These are phyloP conservation scores for Paratrypauchen microcephalus DNA, from an alignment of 2,797 vertebrate species.

Conservation along the genomic window DNA sequence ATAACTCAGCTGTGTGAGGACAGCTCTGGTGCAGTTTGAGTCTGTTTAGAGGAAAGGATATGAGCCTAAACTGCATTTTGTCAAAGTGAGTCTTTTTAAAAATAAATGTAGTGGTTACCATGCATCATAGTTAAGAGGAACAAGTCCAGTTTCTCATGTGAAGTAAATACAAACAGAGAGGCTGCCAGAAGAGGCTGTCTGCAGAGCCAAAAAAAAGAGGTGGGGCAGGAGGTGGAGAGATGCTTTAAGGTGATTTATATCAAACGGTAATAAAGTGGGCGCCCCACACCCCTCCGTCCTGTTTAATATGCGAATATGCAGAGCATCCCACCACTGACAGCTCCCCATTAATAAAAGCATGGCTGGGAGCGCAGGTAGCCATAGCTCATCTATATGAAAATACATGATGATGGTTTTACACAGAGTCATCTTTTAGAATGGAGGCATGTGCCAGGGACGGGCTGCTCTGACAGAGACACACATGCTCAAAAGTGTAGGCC, in stretches of 20 bases:
- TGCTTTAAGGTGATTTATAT: conserved; percentile 99
- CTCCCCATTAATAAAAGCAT: conserved; percentile 99
- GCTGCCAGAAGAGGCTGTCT: conserved; percentile 34
- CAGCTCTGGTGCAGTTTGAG: conserved; percentile 50
- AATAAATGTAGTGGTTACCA: conserved; percentile 36
- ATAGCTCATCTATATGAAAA: conserved; percentile 99
- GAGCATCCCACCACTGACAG: conserved; percentile 98
- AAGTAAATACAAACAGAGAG: conserved; percentile 37
- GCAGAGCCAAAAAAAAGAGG: conserved; percentile 83
- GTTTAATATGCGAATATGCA: conserved; percentile 99
- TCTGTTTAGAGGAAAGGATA: conserved; percentile 36
- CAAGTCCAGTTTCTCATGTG: conserved; percentile 14
- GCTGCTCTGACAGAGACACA: conserved; percentile 79
- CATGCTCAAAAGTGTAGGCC: conserved; percentile 82
- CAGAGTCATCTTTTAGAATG: conserved; percentile 92
- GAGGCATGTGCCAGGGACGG: conserved; percentile 82
- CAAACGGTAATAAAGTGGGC: conserved; percentile 98
- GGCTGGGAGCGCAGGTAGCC: conserved; percentile 89
- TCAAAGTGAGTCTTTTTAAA: conserved; percentile 25
- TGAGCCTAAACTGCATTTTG: conserved; percentile 41
- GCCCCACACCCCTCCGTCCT: conserved; percentile 89
- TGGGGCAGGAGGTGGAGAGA: conserved; percentile 96
- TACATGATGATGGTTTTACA: conserved; percentile 99
- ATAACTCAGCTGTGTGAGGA: conserved; percentile 59
- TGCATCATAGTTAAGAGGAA: conserved; percentile 30